Evolutionary conservation across 2,888 invertebrate species (phyloP).

Genomic region (Hypercompe scribonia): DNA sequence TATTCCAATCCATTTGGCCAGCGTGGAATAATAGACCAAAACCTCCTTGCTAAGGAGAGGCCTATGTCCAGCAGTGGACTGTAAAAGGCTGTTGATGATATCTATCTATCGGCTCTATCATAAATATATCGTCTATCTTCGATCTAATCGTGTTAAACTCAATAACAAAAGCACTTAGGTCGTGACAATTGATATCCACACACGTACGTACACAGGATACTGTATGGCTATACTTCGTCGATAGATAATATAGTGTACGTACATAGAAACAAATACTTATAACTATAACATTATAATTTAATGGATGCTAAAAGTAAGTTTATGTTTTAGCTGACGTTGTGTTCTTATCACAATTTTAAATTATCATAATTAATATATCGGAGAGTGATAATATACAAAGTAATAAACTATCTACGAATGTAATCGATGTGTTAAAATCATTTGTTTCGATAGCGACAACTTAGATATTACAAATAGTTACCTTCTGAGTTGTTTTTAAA

Average conservation of each 20-base stretch:
- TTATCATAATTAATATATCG: background rate
- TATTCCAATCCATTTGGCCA: too few relatives aligned
- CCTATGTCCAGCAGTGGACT: too few relatives aligned
- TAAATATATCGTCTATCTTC: background rate
- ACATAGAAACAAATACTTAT: background rate
- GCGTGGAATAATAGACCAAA: too few relatives aligned
- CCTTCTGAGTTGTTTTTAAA: too few relatives aligned
- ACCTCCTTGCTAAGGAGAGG: too few relatives aligned
- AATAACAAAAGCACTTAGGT: background rate
- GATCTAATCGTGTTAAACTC: background rate
- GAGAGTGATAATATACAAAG: background rate
- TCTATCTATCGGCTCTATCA: too few relatives aligned
- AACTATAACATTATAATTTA: background rate
- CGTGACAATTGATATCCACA: background rate
- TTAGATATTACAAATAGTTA: background rate
- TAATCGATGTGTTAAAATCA: background rate
- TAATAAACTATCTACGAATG: background rate
- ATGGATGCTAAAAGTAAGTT: background rate
- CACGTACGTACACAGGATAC: background rate
- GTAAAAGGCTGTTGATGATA: too few relatives aligned
- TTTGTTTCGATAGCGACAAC: background rate
- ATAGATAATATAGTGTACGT: background rate
- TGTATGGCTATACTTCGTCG: background rate
- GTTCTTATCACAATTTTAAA: background rate
- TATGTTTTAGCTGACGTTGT: conserved; percentile 2